Evolutionary conservation across 2,888 invertebrate species (phyloP).

Genomic region (Drosophila picticornis): DNA sequence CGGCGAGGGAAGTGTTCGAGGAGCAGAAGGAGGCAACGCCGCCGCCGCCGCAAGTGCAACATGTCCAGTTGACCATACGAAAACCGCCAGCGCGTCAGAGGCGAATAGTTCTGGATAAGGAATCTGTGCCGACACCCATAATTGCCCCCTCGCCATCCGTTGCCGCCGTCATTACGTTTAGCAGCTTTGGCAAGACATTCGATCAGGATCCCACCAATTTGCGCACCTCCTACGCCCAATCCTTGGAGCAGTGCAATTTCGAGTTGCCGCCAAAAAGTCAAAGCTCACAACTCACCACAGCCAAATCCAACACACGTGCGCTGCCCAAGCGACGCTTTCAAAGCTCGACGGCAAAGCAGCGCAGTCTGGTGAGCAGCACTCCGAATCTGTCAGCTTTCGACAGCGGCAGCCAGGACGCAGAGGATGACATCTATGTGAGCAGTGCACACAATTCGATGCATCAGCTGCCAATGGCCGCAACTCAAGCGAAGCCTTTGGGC

Average conservation of each 20-base stretch:
- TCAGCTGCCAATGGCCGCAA: constrained; percentile 83
- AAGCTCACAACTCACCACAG: constrained; percentile 16
- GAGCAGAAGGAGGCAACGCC: constrained; percentile 1
- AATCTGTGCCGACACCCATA: not conserved
- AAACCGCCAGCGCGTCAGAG: constrained; percentile 75
- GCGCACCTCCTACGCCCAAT: constrained; percentile 84
- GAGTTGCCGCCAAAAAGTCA: constrained; percentile 67
- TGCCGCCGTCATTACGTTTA: constrained; percentile 52
- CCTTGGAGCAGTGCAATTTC: constrained; percentile 84
- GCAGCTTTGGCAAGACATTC: constrained; percentile 80
- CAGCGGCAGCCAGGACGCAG: constrained; percentile 69
- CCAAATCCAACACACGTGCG: constrained; percentile 36
- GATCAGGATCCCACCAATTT: constrained; percentile 85
- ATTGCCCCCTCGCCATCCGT: not conserved
- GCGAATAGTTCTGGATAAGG: constrained; percentile 25
- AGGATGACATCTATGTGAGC: constrained; percentile 87
- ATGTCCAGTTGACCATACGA: constrained; percentile 80
- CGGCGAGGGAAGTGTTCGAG: not conserved
- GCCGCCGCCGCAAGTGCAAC: constrained; percentile 65
- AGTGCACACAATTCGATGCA: constrained; percentile 88
- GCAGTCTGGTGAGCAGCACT: constrained; percentile 86
- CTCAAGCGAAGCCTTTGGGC: constrained; percentile 85
- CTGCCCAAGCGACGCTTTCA: constrained; percentile 82
- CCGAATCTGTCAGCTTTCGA: constrained; percentile 87
- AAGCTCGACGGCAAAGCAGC: constrained; percentile 72